phyloP scores from a whole-genome alignment of 2,888 invertebrate genomes.

The Nysson spinosus region DNA sequence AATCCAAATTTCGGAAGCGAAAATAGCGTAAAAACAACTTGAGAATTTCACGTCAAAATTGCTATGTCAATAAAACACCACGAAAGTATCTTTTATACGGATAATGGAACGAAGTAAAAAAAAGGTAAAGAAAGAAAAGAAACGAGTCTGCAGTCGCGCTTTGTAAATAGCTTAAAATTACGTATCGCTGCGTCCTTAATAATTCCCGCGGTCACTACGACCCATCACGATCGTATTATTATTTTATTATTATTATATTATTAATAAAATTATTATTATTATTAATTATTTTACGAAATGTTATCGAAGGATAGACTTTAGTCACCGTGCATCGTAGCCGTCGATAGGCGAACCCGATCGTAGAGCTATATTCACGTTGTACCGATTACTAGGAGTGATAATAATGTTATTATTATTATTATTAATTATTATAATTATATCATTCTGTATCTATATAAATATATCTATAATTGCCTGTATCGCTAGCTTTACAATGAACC shows the following conservation, averaged over 20 bases:
- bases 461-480: constrained; percentile 56
- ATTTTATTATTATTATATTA: constrained; percentile 71
- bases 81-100: constrained; percentile 13
- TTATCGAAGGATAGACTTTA: constrained; percentile 56
- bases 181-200: constrained; percentile 59
- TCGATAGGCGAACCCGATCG: constrained; percentile 45
- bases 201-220: constrained; percentile 50
- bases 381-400: constrained; percentile 73
- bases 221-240: constrained; percentile 59
- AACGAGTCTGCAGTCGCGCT: constrained; percentile 74
- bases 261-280: constrained; percentile 69
- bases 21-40: no score
- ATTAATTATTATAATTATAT: constrained; percentile 50
- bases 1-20: no score
- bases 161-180: constrained; percentile 72
- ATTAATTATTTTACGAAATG: constrained; percentile 64
- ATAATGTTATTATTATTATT: constrained; percentile 70
- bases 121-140: constrained; percentile 23
- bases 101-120: background rate
- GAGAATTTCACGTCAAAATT: no score
- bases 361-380: constrained; percentile 67
- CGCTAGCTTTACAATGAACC: constrained; percentile 63
- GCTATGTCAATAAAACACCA: no score
- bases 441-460: constrained; percentile 55
- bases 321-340: constrained; percentile 55